Base-by-base conservation (phyloP, 2,888 invertebrate genomes). In the Timema podura region DNA sequence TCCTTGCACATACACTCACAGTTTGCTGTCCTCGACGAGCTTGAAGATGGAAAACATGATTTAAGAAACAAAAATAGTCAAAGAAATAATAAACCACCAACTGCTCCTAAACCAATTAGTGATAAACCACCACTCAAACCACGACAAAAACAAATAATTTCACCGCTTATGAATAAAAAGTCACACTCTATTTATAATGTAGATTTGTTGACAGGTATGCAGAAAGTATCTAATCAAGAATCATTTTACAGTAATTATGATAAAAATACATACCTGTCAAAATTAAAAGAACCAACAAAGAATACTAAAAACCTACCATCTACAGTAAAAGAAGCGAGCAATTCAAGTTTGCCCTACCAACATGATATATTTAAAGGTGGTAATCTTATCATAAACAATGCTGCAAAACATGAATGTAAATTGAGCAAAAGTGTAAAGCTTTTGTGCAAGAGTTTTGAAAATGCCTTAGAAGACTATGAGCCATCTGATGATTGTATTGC, bases 51-150 rank as follows among this genome's bases (percentile, higher is more conserved):
- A 30, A 30, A 30, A 30, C 30, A 30, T 30, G 30, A 30, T 30
- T 30, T 30, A 30, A 30, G 30, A 30, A 30, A 30, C 9, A 47
- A 59, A 48, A 15, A 51, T 65, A 3, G 13, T 0, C 61, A 64
- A 5, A 11, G 69, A 13, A 16, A 47, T 11, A 66, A 69, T 45
- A 54, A 69, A 48, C 72, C 72, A 30, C 72, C 72, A 2, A 73
- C 69, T 8, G 72, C 72, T 9, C 71, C 72, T 6, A 73, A 73
- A 57, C 72, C 72, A n/a, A 64, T 47, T 5, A 72, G 67, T 5
- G 72, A 73, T 61, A 73, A 73, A 57, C 73, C 73, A 13, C 73
- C 73, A 9, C 67, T 67, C 30, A 73, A 73, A 68, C 73, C 73
- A 6, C 45, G 69, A 30, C 69, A 73, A 67, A 73, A 73, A 59